Base-by-base conservation (phyloP, 2,113 vertebrate genomes). In the Willisornis vidua region DNA sequence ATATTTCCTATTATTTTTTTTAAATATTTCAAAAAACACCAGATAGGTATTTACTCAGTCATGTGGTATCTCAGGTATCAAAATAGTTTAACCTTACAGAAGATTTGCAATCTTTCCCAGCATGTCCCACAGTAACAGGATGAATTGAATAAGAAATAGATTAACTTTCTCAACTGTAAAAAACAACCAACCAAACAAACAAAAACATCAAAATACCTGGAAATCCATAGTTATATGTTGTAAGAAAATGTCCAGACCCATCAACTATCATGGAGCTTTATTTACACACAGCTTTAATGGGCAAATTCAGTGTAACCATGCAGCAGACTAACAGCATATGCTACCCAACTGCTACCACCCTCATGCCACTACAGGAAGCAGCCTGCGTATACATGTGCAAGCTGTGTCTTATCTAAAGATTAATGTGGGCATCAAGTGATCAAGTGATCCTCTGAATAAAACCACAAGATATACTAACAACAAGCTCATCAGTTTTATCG, bases 301-400 rank as follows among this genome's bases (percentile, higher is more conserved):
- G 90, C 72, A 76, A 79, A 91, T 78, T 75, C 94, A 71, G 58
- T 18, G 77, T 87, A 93, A 77, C 28, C 46, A 82, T 85, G 80
- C 46, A 85, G 90, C 84, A 95, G 95, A 88, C 51, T 14, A 91
- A 81, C 61, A 96, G 85, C 96, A 94, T 95, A 94, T 96, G 96
- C 23, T 90, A 13, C 43, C 88, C 87, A 84, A 86, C 58, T 79
- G 75, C 17, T 63, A 12, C 45, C 83, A 89, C 84, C 90, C 88
- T 20, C 68, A 12, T n/a, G 58, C n/a, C 59, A 58, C 49, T 86
- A 92, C 7, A 41, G 91, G 51, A 83, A 48, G 61, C 48, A 74
- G 84, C 49, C 15, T 57, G 59, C 10, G 10, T 2, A 48, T 16
- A 79, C 41, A 55, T 33, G 76, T 49, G 71, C 66, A 91, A 94